Evolutionary conservation across 2,888 invertebrate genomes (phyloP).

Genomic region (Mamestra brassicae): DNA sequence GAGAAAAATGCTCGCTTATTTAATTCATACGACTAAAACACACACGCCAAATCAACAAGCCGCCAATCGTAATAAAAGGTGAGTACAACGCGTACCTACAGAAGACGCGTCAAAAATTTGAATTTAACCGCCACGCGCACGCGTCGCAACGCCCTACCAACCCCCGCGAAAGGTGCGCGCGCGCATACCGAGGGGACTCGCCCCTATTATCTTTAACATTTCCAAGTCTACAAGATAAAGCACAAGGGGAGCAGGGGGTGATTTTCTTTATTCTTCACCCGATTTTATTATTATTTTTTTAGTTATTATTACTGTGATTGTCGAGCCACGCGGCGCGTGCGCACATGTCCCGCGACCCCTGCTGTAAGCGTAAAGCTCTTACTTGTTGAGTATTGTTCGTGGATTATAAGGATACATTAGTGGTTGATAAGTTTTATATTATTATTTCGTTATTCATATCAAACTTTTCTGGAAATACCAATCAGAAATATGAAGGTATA

Average conservation of each 20-base stretch:
- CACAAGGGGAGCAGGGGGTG: slow-evolving; percentile 88
- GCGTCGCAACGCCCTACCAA: slow-evolving; percentile 76
- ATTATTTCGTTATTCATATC: slow-evolving; percentile 68
- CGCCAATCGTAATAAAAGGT: slow-evolving; percentile 17
- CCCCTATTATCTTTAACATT: slow-evolving; percentile 91
- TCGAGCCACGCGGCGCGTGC: slow-evolving; percentile 84
- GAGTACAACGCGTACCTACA: slow-evolving; percentile 32
- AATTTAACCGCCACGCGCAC: slow-evolving; percentile 85
- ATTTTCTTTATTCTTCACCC: slow-evolving; percentile 91
- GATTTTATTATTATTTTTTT: slow-evolving; percentile 91
- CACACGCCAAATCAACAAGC: not conserved
- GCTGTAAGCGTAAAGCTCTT: slow-evolving; percentile 86
- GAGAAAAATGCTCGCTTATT: not conserved
- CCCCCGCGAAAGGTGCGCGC: slow-evolving; percentile 88
- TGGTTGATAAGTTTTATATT: slow-evolving; percentile 75
- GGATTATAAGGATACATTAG: slow-evolving; percentile 88
- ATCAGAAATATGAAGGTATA: not conserved
- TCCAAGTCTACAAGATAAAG: slow-evolving; percentile 91
- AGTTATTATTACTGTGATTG: slow-evolving; percentile 91
- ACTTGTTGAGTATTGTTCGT: slow-evolving; percentile 84
- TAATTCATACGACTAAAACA: not conserved
- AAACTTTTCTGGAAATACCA: not conserved
- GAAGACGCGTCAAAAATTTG: slow-evolving; percentile 78
- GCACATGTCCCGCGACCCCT: slow-evolving; percentile 88
- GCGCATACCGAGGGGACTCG: slow-evolving; percentile 79